These are phyloP conservation scores for Cheilinus undulatus DNA, from an alignment of 2,113 vertebrate genomes.

Conservation along the genomic window DNA sequence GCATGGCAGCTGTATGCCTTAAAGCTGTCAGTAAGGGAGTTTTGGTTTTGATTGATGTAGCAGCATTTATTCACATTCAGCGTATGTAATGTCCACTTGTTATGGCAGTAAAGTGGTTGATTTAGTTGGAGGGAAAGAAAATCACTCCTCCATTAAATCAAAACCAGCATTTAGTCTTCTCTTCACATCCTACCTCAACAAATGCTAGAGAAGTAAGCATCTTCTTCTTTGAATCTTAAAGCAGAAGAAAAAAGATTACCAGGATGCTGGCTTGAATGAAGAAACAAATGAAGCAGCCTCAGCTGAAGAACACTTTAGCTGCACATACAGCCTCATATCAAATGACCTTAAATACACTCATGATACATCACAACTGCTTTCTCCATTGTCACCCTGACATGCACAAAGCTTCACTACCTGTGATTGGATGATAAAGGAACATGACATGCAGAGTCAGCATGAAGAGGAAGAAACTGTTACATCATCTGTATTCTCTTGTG, in stretches of 20 bases:
- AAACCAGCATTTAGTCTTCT: too few relatives aligned
- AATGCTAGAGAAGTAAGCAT: neutral
- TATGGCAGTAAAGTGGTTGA: too few relatives aligned
- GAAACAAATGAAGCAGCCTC: neutral
- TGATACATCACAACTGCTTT: neutral
- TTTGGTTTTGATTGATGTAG: conserved; percentile 42
- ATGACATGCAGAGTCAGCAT: conserved; percentile 33
- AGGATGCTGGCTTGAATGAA: conserved; percentile 1
- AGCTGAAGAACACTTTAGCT: neutral
- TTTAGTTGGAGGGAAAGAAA: too few relatives aligned
- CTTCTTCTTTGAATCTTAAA: neutral
- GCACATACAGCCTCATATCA: neutral
- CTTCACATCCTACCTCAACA: too few relatives aligned
- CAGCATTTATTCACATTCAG: conserved; percentile 14
- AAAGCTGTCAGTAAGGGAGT: conserved; percentile 35
- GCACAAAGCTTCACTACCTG: too few relatives aligned
- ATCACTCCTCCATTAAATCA: too few relatives aligned
- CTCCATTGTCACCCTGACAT: neutral
- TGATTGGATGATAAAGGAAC: too few relatives aligned
- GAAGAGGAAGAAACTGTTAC: neutral
- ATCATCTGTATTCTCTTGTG: conserved; percentile 23
- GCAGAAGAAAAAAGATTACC: neutral
- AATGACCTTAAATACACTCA: conserved; percentile 11
- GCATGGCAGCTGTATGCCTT: conserved; percentile 41
- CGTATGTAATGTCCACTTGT: neutral